Evolutionary conservation across 2,113 vertebrate species (phyloP).

Genomic region (Egretta garzetta): DNA sequence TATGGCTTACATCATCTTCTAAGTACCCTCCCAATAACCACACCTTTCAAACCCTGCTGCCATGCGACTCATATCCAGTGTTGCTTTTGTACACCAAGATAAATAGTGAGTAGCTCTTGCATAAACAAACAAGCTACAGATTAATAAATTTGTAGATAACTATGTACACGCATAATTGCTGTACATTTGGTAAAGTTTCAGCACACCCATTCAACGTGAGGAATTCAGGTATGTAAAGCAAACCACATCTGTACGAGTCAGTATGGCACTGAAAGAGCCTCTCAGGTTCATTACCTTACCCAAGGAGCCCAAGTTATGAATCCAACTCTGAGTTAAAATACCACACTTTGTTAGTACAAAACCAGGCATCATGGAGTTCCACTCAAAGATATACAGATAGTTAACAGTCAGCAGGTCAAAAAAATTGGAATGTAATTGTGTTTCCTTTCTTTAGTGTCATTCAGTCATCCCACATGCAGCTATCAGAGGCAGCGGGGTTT

Average conservation of each 20-base stretch:
- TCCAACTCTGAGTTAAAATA: neutral
- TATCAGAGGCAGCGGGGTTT: neutral
- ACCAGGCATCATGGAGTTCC: neutral
- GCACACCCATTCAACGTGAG: neutral
- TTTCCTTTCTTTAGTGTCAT: neutral
- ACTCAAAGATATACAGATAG: neutral
- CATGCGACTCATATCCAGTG: neutral
- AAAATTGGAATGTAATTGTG: neutral
- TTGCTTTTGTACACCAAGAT: neutral
- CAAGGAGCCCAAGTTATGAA: neutral
- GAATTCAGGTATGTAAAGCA: neutral
- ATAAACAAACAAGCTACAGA: neutral
- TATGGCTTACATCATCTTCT: neutral
- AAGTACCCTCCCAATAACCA: neutral
- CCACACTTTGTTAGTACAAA: neutral
- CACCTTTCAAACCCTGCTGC: neutral
- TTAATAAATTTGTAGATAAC: neutral
- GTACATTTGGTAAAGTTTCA: neutral
- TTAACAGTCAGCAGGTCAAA: neutral
- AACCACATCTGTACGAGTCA: neutral
- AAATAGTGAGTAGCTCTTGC: neutral
- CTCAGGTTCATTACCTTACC: neutral
- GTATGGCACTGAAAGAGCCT: neutral
- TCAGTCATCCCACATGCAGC: neutral
- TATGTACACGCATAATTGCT: neutral